Base-by-base conservation (phyloP, 2,797 vertebrate genomes). In the Leontopithecus rosalia region DNA sequence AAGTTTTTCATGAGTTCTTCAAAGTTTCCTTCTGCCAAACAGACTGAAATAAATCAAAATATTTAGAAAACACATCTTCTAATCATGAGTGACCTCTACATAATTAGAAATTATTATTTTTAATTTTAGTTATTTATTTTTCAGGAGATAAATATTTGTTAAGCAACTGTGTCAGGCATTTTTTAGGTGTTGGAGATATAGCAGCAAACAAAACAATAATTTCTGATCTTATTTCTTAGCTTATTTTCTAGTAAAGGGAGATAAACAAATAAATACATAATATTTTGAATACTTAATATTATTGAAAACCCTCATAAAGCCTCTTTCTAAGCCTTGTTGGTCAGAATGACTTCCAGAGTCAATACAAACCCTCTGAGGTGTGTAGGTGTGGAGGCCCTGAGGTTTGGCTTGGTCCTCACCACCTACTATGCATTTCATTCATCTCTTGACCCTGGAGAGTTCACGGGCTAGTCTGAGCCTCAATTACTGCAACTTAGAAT, bases 41-140 rank as follows among this genome's bases (percentile, higher is more conserved):
- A 81, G 28, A 85, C 7, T 3, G 13, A 94, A 94, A 87, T 84
- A 67, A 89, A 72, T 10, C 26, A 94, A 86, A 91, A 84, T 90
- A 33, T 36, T 88, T 73, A 80, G 17, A 12, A 87, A 93, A 92
- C 43, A 11, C 4, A 12, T n/a, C 75, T 26, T 88, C 22, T 67
- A 89, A 41, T 67, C 14, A 80, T 43, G 10, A 33, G 5, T 28
- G 61, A n/a, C 30, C 30, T 82, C n/a, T 72, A 64, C 2, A 36
- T 80, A 82, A 97, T 80, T 61, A 67, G 2, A 2, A 70, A 48
- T 41, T 64, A 0, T 39, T 11, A 64, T 30, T 92, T 80, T 64
- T 24, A 33, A 43, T 50, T 81, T 93, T 48, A n/a, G 87, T 97
- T 81, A 13, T 41, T 48, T 90, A 24, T 80, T 58, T 4, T 90